Percentiles rank a stretch among this genome's conserved stretches.
Conservation (phyloP, 2,797 vertebrate genomes). For the Bradypodion ventrale region DNA sequence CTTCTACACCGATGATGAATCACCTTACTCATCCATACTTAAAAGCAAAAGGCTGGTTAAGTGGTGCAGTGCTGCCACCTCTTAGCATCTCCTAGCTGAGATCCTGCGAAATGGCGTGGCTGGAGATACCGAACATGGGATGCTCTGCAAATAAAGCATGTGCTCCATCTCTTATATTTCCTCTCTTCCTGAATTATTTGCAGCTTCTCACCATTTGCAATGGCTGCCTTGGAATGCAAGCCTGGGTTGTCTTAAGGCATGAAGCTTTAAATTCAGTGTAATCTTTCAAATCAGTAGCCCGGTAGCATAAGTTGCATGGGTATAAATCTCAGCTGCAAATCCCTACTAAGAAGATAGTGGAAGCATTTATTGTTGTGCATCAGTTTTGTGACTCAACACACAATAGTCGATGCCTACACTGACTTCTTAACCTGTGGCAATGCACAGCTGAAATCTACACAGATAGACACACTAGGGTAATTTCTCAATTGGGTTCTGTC, state of each 20-base stretch:
- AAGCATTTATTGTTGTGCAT: no score
- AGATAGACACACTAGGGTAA: no score
- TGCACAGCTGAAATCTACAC: background rate
- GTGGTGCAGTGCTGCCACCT: no score
- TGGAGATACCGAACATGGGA: no score
- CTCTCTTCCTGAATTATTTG: no score
- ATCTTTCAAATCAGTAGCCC: background rate
- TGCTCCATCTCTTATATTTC: background rate
- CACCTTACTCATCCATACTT: background rate
- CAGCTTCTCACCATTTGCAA: background rate
- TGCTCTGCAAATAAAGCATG: background rate
- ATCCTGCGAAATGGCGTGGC: background rate
- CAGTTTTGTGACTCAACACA: background rate
- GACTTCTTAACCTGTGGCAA: background rate
- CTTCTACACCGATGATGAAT: background rate
- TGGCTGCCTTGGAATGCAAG: no score
- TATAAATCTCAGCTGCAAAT: no score
- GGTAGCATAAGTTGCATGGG: no score
- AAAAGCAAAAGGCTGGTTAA: no score
- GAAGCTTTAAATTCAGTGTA: background rate
- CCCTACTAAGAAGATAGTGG: no score
- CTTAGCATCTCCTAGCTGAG: background rate
- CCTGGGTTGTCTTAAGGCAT: background rate
- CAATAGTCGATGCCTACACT: background rate
- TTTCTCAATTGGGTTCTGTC: no score